Percentiles rank a stretch among this genome's conserved stretches.
These are phyloP conservation scores for Geococcyx californianus DNA, from an alignment of 2,113 vertebrate genomes.

Conservation along the genomic window DNA sequence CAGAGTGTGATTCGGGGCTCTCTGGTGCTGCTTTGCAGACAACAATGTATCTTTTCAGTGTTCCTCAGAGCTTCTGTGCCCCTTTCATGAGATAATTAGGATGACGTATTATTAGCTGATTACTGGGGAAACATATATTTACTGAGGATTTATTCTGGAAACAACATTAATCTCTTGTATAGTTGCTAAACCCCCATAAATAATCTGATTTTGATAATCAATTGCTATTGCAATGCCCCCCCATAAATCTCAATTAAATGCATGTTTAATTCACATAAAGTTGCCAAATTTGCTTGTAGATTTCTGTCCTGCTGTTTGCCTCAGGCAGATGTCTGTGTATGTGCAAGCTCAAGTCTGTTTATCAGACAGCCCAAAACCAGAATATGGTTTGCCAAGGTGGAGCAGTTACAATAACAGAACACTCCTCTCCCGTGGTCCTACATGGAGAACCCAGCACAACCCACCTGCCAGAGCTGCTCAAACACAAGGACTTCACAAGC, in stretches of 20 bases:
- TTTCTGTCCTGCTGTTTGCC: slow-evolving; percentile 29
- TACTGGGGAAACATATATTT: slow-evolving; percentile 48
- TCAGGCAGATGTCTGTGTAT: slow-evolving; percentile 37
- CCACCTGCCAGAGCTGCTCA: neutral
- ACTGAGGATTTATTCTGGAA: slow-evolving; percentile 42
- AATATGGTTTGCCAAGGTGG: neutral
- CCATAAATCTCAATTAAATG: slow-evolving; percentile 55
- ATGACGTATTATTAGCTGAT: slow-evolving; percentile 53
- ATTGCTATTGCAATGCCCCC: slow-evolving; percentile 30
- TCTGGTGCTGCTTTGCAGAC: neutral
- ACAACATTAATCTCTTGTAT: slow-evolving; percentile 47
- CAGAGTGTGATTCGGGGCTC: neutral
- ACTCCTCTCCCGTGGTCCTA: neutral
- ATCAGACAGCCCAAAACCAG: neutral
- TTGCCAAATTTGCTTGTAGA: neutral
- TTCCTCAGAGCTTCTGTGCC: neutral
- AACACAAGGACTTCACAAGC: neutral
- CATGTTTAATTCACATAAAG: slow-evolving; percentile 34
- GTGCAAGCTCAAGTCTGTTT: slow-evolving; percentile 16
- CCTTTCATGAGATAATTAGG: slow-evolving; percentile 50
- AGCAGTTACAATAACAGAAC: neutral
- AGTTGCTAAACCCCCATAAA: slow-evolving; percentile 56
- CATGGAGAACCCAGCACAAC: neutral
- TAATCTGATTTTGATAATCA: slow-evolving; percentile 66
- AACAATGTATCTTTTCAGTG: neutral